phyloP scores from a whole-genome alignment of 2,888 invertebrate genomes.

The Phymatocera aterrima region DNA sequence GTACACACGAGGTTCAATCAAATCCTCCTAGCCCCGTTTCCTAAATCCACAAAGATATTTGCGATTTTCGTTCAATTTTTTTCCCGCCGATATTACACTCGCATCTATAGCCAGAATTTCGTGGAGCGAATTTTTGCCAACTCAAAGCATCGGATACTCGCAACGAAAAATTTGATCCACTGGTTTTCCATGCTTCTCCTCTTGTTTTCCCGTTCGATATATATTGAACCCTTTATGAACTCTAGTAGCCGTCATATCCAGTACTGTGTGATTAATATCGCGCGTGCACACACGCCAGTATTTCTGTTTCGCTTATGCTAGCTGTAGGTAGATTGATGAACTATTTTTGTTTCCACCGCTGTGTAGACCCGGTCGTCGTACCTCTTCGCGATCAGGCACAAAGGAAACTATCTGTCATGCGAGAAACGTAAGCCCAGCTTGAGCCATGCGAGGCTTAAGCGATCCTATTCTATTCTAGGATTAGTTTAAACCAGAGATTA shows the following conservation, averaged over 20 bases:
- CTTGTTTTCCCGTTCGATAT: not conserved
- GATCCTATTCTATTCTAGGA: slow-evolving; percentile 62
- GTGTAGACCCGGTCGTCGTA: not conserved
- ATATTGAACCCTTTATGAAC: slow-evolving; percentile 2
- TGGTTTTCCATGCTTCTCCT: not conserved
- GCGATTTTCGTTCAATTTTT: not conserved
- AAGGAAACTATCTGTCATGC: slow-evolving; percentile 48
- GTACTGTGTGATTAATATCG: slow-evolving; percentile 15
- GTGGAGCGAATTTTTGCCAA: not conserved
- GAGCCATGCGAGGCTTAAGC: slow-evolving; percentile 60
- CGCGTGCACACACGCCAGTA: not conserved
- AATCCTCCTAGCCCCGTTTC: too few species aligned
- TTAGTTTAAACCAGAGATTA: slow-evolving; percentile 66
- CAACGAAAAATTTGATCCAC: not conserved
- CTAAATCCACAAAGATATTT: not conserved
- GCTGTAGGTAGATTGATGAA: not conserved
- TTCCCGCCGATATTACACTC: not conserved
- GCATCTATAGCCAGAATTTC: not conserved
- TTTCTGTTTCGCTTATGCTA: not conserved
- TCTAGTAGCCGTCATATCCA: not conserved
- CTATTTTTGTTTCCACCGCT: not conserved
- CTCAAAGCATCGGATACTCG: not conserved
- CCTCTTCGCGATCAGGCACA: not conserved
- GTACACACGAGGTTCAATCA: not conserved
- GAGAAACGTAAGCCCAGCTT: slow-evolving; percentile 61